Evolutionary conservation across 2,113 vertebrate genomes (phyloP), one percentile per base, ranked within the genome.

Genomic region (Chauna torquata): DNA sequence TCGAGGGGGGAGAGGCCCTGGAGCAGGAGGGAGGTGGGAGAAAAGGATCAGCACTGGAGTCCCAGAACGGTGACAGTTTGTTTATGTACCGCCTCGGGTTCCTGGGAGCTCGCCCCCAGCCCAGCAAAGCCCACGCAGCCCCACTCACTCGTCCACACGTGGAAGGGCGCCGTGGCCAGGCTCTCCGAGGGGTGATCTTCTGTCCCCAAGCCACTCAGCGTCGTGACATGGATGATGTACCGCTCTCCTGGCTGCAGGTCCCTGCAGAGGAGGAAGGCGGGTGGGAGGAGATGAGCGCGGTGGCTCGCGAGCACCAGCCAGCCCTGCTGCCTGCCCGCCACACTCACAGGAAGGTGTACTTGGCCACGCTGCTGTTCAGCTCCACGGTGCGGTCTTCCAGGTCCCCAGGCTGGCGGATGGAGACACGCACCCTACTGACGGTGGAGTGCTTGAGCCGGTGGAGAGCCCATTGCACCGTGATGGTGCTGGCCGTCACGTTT

Each of bases 81-180:
- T 40, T 61, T 38, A 62, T 15, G 10, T 0, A 1, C 11, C 44
- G 34, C 13, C 44, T 23, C 7, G 8, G 61, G 25, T 25, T 16
- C 17, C 4, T 7, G 12, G 47, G 38, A 32, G 38, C 30, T 44
- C 8, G 15, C 30, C 38, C 8, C 28, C 20, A 8, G 20, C 64
- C 40, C 64, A 30, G 42, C 64, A 45, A 34, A 45, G 30, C 12
- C 44, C 40, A 2, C 4, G 6, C 32, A 38, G 14, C 27, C 55
- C 65, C 85, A 98, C 99, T 97, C 97, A 99, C 99, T 98, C 16
- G 99, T 99, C 99, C 99, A 99, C 92, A 99, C 98, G 0, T 97
- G 97, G 61, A 99, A 96, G 0, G 99, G 99, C 30, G 98, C 98
- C 0, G 98, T 98, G 70, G 99, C 98, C 96, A 98, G 98, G 82